These are phyloP conservation scores for Eurosta solidaginis DNA, from an alignment of 1,140 invertebrate species.

Conservation along the genomic window DNA sequence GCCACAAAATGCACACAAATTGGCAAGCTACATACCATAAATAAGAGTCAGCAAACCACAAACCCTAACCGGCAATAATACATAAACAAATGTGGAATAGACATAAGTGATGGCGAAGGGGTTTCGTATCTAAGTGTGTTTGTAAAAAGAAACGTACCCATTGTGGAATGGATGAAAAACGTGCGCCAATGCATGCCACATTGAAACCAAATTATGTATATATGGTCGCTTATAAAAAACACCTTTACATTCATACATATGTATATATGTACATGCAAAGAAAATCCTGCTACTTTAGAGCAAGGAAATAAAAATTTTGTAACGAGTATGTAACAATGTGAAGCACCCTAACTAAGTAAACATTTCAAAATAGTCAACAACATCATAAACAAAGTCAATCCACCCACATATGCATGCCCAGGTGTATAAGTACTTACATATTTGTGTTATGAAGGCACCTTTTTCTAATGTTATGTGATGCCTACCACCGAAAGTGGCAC, in stretches of 20 bases:
- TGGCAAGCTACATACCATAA: conserved; percentile 6
- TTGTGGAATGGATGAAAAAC: background rate
- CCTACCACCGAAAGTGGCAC: conserved; percentile 43
- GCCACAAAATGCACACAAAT: conserved; percentile 29
- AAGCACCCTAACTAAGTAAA: conserved; percentile 7
- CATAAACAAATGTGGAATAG: conserved; percentile 18
- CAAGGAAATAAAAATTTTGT: background rate
- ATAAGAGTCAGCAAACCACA: conserved; percentile 3
- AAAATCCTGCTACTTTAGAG: background rate
- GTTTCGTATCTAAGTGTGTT: background rate
- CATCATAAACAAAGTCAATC: background rate
- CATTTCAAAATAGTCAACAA: background rate
- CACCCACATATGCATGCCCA: background rate
- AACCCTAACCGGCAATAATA: background rate
- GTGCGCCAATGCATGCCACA: background rate
- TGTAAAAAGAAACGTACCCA: background rate
- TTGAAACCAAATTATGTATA: background rate
- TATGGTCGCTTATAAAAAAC: background rate
- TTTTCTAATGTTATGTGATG: conserved; percentile 2
- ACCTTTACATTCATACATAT: no score
- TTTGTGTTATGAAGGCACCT: background rate
- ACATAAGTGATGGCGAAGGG: background rate
- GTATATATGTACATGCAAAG: no score
- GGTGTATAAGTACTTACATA: background rate
- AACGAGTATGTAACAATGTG: conserved; percentile 8